phyloP scores from a whole-genome alignment of 2,113 vertebrate species.

The Podarcis raffonei region DNA sequence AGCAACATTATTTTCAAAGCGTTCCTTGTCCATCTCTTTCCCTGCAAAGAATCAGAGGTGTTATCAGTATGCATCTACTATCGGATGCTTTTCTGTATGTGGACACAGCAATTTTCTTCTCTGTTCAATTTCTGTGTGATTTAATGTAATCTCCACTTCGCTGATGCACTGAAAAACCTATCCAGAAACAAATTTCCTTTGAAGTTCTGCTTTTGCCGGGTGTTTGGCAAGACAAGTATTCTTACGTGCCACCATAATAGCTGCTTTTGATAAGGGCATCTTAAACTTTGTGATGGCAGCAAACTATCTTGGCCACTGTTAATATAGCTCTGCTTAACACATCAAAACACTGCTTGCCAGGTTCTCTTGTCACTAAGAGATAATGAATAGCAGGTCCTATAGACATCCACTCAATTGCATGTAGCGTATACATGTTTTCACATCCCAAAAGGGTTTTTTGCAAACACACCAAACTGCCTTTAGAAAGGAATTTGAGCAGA shows the following conservation, averaged over 20 bases:
- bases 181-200: constrained; percentile 58
- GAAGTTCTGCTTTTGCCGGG: constrained; percentile 63
- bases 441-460: neutral
- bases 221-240: constrained; percentile 54
- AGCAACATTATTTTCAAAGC: neutral
- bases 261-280: constrained; percentile 38
- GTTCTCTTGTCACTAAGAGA: constrained; percentile 12
- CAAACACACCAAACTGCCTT: constrained; percentile 16
- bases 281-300: constrained; percentile 38
- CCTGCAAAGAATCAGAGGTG: constrained; percentile 7
- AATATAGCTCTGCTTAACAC: constrained; percentile 41
- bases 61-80: constrained; percentile 28
- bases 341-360: neutral
- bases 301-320: constrained; percentile 29
- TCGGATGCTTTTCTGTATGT: constrained; percentile 29
- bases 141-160: constrained; percentile 55
- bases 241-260: constrained; percentile 41
- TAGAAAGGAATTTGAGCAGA: neutral
- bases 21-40: neutral
- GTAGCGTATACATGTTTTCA: constrained; percentile 1
- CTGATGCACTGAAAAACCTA: constrained; percentile 59
- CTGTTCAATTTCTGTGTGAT: constrained; percentile 37
- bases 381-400: neutral
- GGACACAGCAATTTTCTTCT: constrained; percentile 7
- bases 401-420: neutral